Evolutionary conservation across 2,888 invertebrate species (phyloP), one percentile per base, ranked within the genome.

Genomic region (Chironomus tentans): DNA sequence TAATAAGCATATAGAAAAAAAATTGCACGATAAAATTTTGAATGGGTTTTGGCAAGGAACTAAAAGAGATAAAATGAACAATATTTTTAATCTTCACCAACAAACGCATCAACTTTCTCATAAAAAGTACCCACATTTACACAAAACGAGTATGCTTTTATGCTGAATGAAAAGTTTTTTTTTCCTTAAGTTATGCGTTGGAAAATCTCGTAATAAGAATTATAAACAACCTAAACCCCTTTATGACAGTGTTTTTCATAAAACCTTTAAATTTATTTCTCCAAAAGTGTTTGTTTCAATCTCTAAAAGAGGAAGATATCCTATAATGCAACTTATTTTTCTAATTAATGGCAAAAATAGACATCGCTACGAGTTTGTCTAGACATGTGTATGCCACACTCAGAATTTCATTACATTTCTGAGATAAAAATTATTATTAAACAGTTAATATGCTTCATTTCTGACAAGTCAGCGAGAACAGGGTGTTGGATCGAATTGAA

Each of bases 181-280:
- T 50, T n/a, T n/a, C n/a, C 50, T 13, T 50, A 50, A 50, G 13
- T 50, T 50, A 50, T 50, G 50, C 4, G 50, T 13, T n/a, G 24
- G 24, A 50, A 50, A 50, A 50, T 50, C 50, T 50, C 50, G 13
- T 50, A n/a, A 7, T 12, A n/a, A 50, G 50, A 50, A 50, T n/a
- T 50, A 13, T 12, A 48, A n/a, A n/a, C n/a, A n/a, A n/a, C n/a
- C n/a, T n/a, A n/a, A n/a, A n/a, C n/a, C n/a, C n/a, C n/a, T n/a
- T n/a, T n/a, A n/a, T n/a, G n/a, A 15, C 71, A 24, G 61, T 72
- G 28, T 72, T 72, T 72, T 38, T 61, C 56, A 24, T 15, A 6
- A 61, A 72, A 72, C 13, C 61, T 72, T 72, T 28, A 38, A 72
- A 50, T n/a, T n/a, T n/a, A n/a, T n/a, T n/a, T 69, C 1, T 15